A percentile compares a stretch with the other conserved stretches of the same genome.
phyloP scores from a whole-genome alignment of 2,888 invertebrate genomes.

The Ophonus ardosiacus region DNA sequence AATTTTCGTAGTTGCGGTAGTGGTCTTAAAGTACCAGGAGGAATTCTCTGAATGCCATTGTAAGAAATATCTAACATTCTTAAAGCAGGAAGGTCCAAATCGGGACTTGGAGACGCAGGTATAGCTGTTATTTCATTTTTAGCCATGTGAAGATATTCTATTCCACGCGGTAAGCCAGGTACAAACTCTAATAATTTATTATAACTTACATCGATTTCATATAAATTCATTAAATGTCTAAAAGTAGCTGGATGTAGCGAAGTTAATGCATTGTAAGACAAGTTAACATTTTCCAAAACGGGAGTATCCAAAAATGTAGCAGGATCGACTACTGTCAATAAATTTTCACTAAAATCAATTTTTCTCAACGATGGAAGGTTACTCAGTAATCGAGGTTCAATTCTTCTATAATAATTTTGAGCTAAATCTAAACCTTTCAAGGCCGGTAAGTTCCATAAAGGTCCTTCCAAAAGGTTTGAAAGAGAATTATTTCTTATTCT shows the following conservation, averaged over 20 bases:
- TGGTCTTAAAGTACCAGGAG: slow-evolving; percentile 81
- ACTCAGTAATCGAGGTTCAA: slow-evolving; percentile 85
- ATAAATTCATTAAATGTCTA: slow-evolving; percentile 84
- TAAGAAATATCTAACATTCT: slow-evolving; percentile 86
- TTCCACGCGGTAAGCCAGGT: slow-evolving; percentile 86
- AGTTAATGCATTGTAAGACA: slow-evolving; percentile 86
- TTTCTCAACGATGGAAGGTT: slow-evolving; percentile 87
- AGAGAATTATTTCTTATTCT: slow-evolving; percentile 91
- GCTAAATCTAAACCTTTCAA: slow-evolving; percentile 91
- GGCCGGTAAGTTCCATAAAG: slow-evolving; percentile 91
- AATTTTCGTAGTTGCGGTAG: slow-evolving; percentile 83
- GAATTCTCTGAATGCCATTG: slow-evolving; percentile 85
- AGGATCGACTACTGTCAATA: slow-evolving; percentile 83
- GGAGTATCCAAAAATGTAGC: slow-evolving; percentile 85
- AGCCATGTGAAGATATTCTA: slow-evolving; percentile 85
- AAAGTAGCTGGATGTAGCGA: slow-evolving; percentile 87
- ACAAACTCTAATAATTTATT: slow-evolving; percentile 86
- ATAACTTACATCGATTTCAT: slow-evolving; percentile 86
- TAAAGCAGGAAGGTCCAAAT: slow-evolving; percentile 84
- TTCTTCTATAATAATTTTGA: slow-evolving; percentile 83
- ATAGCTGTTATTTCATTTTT: slow-evolving; percentile 84
- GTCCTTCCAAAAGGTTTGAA: slow-evolving; percentile 82
- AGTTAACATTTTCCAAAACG: slow-evolving; percentile 87
- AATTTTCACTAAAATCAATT: slow-evolving; percentile 87
- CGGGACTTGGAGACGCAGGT: slow-evolving; percentile 82